Conservation (phyloP, 2,797 vertebrate species). For the Gambusia yucatana region DNA sequence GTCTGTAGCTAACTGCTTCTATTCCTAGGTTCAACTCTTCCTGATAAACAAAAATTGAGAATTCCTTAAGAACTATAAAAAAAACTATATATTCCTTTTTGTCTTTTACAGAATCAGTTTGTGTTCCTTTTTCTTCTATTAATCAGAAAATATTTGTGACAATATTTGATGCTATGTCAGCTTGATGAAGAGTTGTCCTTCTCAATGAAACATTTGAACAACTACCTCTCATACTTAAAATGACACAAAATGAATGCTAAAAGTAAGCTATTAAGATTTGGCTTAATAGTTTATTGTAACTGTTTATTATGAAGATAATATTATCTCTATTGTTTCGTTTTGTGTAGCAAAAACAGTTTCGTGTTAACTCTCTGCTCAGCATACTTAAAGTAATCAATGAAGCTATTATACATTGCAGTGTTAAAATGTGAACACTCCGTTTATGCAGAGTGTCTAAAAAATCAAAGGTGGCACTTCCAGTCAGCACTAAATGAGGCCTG, state of each 20-base stretch:
- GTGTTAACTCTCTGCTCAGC: not conserved
- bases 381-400: not conserved
- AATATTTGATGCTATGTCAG: not conserved
- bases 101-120: not conserved
- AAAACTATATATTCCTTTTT: not conserved
- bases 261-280: not conserved
- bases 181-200: not conserved
- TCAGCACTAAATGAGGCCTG: not conserved
- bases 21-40: not conserved
- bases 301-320: not conserved
- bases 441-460: not conserved
- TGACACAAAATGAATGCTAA: not conserved
- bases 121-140: not conserved
- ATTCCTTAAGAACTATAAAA: not conserved
- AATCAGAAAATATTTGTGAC: not conserved
- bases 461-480: constrained; percentile 4
- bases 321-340: not conserved
- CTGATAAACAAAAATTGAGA: not conserved
- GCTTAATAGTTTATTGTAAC: not conserved
- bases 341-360: not conserved
- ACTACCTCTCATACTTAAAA: not conserved
- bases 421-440: not conserved
- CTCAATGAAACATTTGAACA: not conserved
- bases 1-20: not conserved
- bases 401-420: not conserved